Base-by-base conservation (phyloP, 2,888 invertebrate species). In the Camptogramma bilineatum region DNA sequence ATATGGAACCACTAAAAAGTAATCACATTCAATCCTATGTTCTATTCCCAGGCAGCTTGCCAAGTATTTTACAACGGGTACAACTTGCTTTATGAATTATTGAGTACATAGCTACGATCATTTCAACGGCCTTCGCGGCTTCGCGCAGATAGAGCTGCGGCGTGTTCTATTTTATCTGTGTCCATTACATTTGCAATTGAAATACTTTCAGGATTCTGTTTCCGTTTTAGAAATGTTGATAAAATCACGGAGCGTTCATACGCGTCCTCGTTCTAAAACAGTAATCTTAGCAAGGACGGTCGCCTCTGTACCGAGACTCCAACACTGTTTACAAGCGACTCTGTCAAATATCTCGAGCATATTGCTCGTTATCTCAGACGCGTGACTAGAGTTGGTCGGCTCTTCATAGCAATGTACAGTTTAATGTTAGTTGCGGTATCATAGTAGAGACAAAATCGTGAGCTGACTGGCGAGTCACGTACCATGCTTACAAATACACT, bases 191-290 rank as follows among this genome's bases (percentile, higher is more conserved):
- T 78, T 77, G 76, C 80, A 77, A 77, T 80, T 75, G 80, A 79
- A 82, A 82, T 80, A 78, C 70, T 77, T 78, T 78, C 75, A 71
- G 76, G 78, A 82, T 79, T 70, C 73, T 53, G 77, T 80, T 83
- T 82, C 82, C 79, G 83, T 75, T 80, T 75, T 72, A 80, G 75
- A 78, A 79, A 77, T 73, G 73, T 75, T 75, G 79, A 78, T 80
- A 73, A 76, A 71, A 77, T 72, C 71, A 71, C 72, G 64, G 73
- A 73, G 68, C 72, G 65, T 52, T 46, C 31, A 19, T 71, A 74
- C 71, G 70, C 67, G 83, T 76, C 80, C 79, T 81, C 80, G 75
- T 81, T 83, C 78, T 81, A 78, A 80, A 81, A 80, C 77, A 77
- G 81, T 76, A 73, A 79, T 80, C 80, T 79, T 72, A 74, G 79